Evolutionary conservation across 2,113 vertebrate genomes (phyloP).

Genomic region (Rhinolophus sinicus): DNA sequence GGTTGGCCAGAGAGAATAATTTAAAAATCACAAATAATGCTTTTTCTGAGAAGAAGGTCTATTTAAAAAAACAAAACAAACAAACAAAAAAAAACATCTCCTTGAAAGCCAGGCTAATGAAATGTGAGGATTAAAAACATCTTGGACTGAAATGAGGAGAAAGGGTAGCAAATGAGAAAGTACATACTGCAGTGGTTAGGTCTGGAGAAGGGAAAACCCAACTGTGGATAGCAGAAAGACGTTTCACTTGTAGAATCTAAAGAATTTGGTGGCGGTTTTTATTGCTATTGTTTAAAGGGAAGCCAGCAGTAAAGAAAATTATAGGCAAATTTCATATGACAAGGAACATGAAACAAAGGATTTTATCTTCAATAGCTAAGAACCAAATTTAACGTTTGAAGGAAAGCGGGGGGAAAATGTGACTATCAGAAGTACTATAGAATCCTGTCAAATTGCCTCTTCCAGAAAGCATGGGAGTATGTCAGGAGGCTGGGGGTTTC

Average conservation of each 20-base stretch:
- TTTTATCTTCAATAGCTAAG: conserved; percentile 45
- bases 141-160: not conserved
- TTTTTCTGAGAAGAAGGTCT: not conserved
- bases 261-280: not conserved
- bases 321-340: not conserved
- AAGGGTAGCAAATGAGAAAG: not conserved
- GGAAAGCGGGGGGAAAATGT: not conserved
- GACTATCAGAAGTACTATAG: not conserved
- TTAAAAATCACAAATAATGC: not conserved
- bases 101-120: not conserved
- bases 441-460: not conserved
- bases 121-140: not conserved
- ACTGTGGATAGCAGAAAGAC: not conserved
- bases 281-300: conserved; percentile 19
- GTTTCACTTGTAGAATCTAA: not conserved
- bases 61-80: not conserved
- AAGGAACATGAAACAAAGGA: conserved; percentile 42
- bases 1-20: not conserved
- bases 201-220: not conserved
- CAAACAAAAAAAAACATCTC: not conserved
- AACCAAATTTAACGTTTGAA: conserved; percentile 44
- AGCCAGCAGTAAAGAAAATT: conserved; percentile 20
- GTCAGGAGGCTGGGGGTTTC: not conserved
- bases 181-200: not conserved
- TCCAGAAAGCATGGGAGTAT: not conserved